These are phyloP conservation scores for Brachylomia viminalis DNA, from an alignment of 2,888 invertebrate species.

Conservation along the genomic window DNA sequence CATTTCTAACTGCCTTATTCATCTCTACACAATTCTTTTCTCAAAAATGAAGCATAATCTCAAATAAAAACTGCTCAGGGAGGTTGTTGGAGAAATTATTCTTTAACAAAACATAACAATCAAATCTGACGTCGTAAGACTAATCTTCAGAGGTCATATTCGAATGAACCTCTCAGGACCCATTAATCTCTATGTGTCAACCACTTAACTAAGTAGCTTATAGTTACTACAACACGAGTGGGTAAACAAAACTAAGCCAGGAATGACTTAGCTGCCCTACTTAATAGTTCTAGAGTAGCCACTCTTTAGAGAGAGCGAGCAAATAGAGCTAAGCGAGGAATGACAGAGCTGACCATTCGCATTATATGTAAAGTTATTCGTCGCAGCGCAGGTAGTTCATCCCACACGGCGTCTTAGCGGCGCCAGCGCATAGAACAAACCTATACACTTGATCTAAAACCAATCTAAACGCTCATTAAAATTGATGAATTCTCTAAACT, in stretches of 20 bases:
- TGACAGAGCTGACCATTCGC: conserved; percentile 58
- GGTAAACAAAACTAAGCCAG: conserved; percentile 53
- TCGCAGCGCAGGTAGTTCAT: conserved; percentile 69
- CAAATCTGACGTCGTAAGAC: too few species aligned
- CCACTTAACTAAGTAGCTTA: conserved; percentile 52
- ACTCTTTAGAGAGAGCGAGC: conserved; percentile 11
- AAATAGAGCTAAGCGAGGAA: conserved; percentile 55
- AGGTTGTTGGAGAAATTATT: neutral
- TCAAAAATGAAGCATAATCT: neutral
- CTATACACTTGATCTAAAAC: conserved; percentile 65
- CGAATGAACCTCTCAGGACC: conserved; percentile 49
- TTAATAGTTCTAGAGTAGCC: conserved; percentile 38
- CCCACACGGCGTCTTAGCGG: conserved; percentile 70
- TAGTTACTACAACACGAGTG: conserved; percentile 33
- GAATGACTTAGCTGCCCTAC: conserved; percentile 50
- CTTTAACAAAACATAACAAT: conserved; percentile 10
- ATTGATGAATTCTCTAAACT: conserved; percentile 66
- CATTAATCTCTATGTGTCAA: conserved; percentile 51
- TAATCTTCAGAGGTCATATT: conserved; percentile 40
- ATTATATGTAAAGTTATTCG: conserved; percentile 69
- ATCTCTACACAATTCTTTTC: neutral
- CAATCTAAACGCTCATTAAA: conserved; percentile 68
- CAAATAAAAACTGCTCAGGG: neutral
- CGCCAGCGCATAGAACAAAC: conserved; percentile 62
- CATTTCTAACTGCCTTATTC: neutral